phyloP scores from a whole-genome alignment of 2,113 vertebrate genomes.

The Rhombomys opimus region DNA sequence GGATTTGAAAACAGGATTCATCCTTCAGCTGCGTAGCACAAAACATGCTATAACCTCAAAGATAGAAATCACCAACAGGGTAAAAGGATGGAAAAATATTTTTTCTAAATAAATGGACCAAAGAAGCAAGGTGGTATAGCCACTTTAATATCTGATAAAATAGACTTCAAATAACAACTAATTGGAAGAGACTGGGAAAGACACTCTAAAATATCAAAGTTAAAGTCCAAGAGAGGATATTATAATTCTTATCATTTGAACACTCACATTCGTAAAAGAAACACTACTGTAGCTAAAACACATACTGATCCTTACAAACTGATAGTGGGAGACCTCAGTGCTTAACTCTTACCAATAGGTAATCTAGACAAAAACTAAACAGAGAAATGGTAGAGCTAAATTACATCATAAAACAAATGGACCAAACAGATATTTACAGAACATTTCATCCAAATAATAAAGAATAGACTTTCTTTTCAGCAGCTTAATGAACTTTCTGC shows the following conservation, averaged over 20 bases:
- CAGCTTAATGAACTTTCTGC: too few species aligned
- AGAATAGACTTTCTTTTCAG: too few species aligned
- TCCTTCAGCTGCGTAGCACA: background rate
- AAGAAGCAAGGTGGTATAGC: background rate
- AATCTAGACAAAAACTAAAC: too few species aligned
- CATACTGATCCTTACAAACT: too few species aligned
- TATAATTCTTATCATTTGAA: background rate
- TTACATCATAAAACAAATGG: too few species aligned
- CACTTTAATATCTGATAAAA: background rate
- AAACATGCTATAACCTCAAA: background rate
- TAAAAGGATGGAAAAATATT: background rate
- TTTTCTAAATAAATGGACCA: background rate
- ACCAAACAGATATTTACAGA: too few species aligned
- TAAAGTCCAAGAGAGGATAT: background rate
- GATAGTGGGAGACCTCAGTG: too few species aligned
- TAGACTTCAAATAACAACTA: background rate
- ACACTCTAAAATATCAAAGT: background rate
- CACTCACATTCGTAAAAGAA: too few species aligned
- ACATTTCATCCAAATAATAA: too few species aligned
- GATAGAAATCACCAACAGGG: background rate
- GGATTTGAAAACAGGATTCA: background rate
- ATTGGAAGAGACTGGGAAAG: background rate
- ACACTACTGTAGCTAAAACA: too few species aligned
- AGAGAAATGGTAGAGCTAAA: too few species aligned
- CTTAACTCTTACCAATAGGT: too few species aligned